Conservation (phyloP, 2,888 invertebrate genomes). For the Acleris cristana region DNA sequence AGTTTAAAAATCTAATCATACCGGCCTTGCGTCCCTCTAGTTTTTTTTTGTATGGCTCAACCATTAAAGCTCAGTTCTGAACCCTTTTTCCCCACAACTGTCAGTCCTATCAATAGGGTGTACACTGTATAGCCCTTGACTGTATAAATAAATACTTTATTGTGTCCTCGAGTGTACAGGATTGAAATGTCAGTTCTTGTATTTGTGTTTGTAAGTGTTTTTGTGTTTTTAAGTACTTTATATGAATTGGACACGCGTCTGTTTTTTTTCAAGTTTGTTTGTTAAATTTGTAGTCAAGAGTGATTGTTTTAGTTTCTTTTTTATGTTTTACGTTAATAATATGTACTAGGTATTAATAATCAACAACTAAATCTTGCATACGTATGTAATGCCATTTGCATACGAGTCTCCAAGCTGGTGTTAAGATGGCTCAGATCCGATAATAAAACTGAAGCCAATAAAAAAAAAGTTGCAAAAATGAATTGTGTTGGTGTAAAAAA, state of each 20-base stretch:
- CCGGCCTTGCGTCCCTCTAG: too few species aligned
- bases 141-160: conserved; percentile 41
- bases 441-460: too few species aligned
- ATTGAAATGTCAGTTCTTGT: conserved; percentile 32
- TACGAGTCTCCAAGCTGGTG: too few species aligned
- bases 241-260: conserved; percentile 19
- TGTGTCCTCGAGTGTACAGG: conserved; percentile 12
- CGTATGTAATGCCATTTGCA: neutral
- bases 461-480: too few species aligned
- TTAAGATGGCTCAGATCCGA: too few species aligned
- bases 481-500: too few species aligned
- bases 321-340: too few species aligned
- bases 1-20: too few species aligned
- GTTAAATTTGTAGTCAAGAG: neutral
- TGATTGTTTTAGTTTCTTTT: conserved; percentile 12
- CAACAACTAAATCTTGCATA: neutral
- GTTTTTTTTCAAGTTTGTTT: conserved; percentile 9
- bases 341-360: neutral
- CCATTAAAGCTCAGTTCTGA: neutral
- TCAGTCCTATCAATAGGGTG: conserved; percentile 17
- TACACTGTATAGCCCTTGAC: conserved; percentile 41
- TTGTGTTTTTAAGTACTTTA: conserved; percentile 25
- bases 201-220: conserved; percentile 12
- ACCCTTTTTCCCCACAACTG: neutral
- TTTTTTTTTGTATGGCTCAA: too few species aligned